A percentile compares a stretch with the other conserved stretches of the same genome.
Evolutionary conservation across 1,140 invertebrate species (phyloP).

Genomic region (Ruditapes philippinarum): DNA sequence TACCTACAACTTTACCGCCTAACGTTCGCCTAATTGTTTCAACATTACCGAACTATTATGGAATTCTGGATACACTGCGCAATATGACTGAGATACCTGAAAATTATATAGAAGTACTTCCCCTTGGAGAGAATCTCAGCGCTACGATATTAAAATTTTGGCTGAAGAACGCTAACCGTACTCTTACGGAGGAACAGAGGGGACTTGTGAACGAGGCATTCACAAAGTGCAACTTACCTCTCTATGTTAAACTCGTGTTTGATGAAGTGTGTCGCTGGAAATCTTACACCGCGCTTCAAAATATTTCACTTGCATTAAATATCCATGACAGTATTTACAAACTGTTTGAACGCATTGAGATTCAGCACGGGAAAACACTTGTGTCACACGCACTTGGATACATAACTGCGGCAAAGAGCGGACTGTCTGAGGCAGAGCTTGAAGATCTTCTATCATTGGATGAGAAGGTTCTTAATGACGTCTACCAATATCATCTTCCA

Average conservation of each 20-base stretch:
- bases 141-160: slow-evolving; percentile 98
- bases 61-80: slow-evolving; percentile 88
- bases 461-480: slow-evolving; percentile 97
- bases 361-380: slow-evolving; percentile 85
- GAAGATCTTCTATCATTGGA: slow-evolving; percentile 86
- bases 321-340: slow-evolving; percentile 99
- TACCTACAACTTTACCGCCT: slow-evolving; percentile 95
- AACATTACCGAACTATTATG: slow-evolving; percentile 85
- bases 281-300: slow-evolving; percentile 97
- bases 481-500: slow-evolving; percentile 98
- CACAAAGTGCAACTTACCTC: slow-evolving; percentile 97
- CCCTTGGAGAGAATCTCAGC: slow-evolving; percentile 92
- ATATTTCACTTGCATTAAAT: slow-evolving; percentile 96
- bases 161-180: slow-evolving; percentile 97
- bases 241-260: slow-evolving; percentile 97
- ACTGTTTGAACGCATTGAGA: slow-evolving; percentile 87
- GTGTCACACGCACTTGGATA: slow-evolving; percentile 85
- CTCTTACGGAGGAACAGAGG: slow-evolving; percentile 94
- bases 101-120: slow-evolving; percentile 91
- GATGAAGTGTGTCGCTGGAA: slow-evolving; percentile 97
- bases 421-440: slow-evolving; percentile 85
- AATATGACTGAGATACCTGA: slow-evolving; percentile 96
- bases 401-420: slow-evolving; percentile 86
- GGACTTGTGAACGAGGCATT: slow-evolving; percentile 96
- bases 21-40: slow-evolving; percentile 96